phyloP scores from a whole-genome alignment of 2,888 invertebrate species.

The Andricus curvator region DNA sequence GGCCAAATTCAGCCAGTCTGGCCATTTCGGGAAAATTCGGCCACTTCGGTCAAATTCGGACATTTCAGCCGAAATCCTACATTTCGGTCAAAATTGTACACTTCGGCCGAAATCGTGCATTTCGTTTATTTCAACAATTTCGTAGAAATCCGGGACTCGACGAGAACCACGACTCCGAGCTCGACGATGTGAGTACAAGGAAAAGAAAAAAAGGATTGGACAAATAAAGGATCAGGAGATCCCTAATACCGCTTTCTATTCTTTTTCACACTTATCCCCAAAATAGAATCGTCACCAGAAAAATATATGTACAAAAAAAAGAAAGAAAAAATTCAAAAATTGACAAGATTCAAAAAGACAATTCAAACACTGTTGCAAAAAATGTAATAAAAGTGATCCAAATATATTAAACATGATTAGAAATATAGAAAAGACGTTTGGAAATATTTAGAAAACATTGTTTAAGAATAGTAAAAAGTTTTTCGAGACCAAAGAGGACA shows the following conservation, averaged over 20 bases:
- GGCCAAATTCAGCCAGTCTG: too few relatives aligned
- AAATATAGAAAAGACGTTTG: not conserved
- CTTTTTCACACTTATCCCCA: not conserved
- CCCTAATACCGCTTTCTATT: not conserved
- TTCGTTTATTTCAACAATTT: not conserved
- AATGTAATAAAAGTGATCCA: not conserved
- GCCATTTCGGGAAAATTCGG: too few relatives aligned
- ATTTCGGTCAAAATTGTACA: too few relatives aligned
- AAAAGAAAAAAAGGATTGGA: slow-evolving; percentile 3
- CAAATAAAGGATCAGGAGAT: not conserved
- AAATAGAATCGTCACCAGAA: slow-evolving; percentile 11
- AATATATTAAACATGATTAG: slow-evolving; percentile 9
- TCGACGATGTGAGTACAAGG: slow-evolving; percentile 3
- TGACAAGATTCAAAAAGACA: slow-evolving; percentile 5
- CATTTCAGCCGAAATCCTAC: too few relatives aligned
- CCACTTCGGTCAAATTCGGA: too few relatives aligned
- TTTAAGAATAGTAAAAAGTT: slow-evolving; percentile 19
- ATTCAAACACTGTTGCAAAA: slow-evolving; percentile 13
- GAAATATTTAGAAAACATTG: not conserved
- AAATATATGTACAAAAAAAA: slow-evolving; percentile 2
- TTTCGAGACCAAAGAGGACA: not conserved
- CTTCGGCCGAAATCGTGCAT: too few relatives aligned
- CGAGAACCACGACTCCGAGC: slow-evolving; percentile 18
- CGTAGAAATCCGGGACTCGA: not conserved
- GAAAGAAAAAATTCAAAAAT: not conserved